Base-by-base conservation (phyloP, 2,113 vertebrate genomes). In the Corydoras sp. region DNA sequence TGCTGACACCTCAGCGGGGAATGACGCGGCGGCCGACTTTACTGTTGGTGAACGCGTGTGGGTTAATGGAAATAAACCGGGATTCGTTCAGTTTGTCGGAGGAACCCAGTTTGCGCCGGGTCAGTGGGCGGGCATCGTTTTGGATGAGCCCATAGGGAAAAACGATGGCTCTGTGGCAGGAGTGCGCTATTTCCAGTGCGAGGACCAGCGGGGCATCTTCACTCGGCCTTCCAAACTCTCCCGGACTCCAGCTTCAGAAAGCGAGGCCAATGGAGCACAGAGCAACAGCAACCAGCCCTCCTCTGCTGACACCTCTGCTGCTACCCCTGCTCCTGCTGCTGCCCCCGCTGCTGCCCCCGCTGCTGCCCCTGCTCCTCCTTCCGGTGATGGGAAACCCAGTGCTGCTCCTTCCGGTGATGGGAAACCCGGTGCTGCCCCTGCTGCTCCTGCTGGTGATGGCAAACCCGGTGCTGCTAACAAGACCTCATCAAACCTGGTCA, bases 61-160 rank as follows among this genome's bases (percentile, higher is more conserved):
- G 94, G 95, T 98, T 58, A 98, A 96, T 2, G 94, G 95, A 10
- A 95, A 92, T 81, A 98, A 97, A 73, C 92, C 94, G 0, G 96
- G 96, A 31, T 92, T 89, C n/a, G 93, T 98, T 75, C 92, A 93
- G 76, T 98, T 97, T 73, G 85, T 99, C 1, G 96, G 96, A 1
- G 91, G 91, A 18, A 95, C 95, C 0, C 96, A 98, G 78, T 99
- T 99, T 51, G 96, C 96, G 1, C 95, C 95, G 0, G 95, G 96
- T 2, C 95, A 97, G 75, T 99, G 96, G 96, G 96, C 96, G 0
- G 95, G 96, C 43, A 94, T 98, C 2, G 93, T 94, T 73, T 80
- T 98, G 74, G 95, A 99, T 0, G 93, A 98, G 70, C 78, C 91
- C 0, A 98, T 97, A 1, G 96, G 95, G 12, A 98, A 98, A 85